Evolutionary conservation across 2,888 invertebrate genomes (phyloP).

Genomic region (Tanaodytes sp.): DNA sequence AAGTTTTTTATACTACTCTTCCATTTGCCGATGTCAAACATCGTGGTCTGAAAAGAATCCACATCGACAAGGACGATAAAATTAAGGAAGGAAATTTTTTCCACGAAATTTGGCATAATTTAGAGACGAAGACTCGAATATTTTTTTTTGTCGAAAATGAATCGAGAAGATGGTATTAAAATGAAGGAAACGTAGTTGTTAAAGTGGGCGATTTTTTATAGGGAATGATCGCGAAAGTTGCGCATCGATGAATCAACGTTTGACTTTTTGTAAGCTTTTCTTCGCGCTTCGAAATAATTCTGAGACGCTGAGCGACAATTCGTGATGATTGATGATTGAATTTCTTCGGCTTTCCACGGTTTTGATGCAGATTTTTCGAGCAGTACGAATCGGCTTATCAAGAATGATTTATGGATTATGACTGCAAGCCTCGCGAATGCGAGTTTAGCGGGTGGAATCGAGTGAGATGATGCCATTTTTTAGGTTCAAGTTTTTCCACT

Average conservation of each 20-base stretch:
- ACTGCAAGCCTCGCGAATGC: too few species aligned
- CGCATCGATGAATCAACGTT: conserved; percentile 36
- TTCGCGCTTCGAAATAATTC: conserved; percentile 32
- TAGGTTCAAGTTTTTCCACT: background rate
- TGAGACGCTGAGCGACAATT: conserved; percentile 19
- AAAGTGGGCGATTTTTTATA: conserved; percentile 25
- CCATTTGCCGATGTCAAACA: too few species aligned
- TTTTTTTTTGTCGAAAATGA: conserved; percentile 21
- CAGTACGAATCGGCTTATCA: conserved; percentile 5
- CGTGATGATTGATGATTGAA: conserved; percentile 31
- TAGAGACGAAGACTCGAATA: conserved; percentile 15
- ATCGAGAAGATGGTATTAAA: too few species aligned
- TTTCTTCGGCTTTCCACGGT: conserved; percentile 9
- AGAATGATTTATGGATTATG: too few species aligned
- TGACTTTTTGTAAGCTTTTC: conserved; percentile 36
- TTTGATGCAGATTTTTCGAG: conserved; percentile 13
- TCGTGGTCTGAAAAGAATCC: too few species aligned
- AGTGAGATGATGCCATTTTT: too few species aligned
- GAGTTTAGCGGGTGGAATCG: too few species aligned
- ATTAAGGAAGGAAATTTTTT: too few species aligned
- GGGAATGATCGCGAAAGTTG: conserved; percentile 38
- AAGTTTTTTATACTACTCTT: too few species aligned
- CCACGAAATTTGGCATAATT: too few species aligned
- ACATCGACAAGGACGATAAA: too few species aligned
- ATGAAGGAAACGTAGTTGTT: conserved; percentile 33